Evolutionary conservation across 2,797 vertebrate genomes (phyloP).

Genomic region (Enteromius trimaculatus): DNA sequence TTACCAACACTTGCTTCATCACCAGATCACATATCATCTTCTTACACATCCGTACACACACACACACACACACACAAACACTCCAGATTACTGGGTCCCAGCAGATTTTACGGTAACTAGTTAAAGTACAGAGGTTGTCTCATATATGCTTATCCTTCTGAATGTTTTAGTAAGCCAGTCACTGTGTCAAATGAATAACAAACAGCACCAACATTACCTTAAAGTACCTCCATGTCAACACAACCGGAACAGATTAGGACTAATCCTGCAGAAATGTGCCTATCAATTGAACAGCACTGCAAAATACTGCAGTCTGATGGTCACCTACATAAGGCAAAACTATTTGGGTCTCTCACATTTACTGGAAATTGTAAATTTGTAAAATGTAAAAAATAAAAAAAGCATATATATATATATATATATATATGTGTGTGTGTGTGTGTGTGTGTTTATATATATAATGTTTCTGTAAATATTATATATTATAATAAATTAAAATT

Average conservation of each 20-base stretch:
- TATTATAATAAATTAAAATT: no score
- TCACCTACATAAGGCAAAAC: neutral
- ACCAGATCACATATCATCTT: slow-evolving; percentile 59
- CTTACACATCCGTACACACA: slow-evolving; percentile 30
- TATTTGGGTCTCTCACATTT: neutral
- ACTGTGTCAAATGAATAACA: slow-evolving; percentile 15
- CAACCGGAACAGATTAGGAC: slow-evolving; percentile 6
- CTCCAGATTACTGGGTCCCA: slow-evolving; percentile 3
- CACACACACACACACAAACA: neutral
- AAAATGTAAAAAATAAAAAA: neutral
- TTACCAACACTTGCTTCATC: slow-evolving; percentile 59
- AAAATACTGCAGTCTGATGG: neutral
- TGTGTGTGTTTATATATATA: no score
- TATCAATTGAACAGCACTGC: neutral
- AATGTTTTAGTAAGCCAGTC: neutral
- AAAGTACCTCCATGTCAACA: neutral
- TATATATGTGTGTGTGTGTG: no score
- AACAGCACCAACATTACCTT: neutral
- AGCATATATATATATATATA: no score
- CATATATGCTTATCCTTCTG: neutral
- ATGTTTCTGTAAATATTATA: no score
- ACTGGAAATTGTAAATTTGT: neutral
- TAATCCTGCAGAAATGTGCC: neutral
- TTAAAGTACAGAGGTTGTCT: slow-evolving; percentile 6
- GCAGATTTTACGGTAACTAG: neutral